Evolutionary conservation across 2,113 vertebrate genomes (phyloP), one percentile per base, ranked within the genome.

Genomic region (Prunella fulvescens): DNA sequence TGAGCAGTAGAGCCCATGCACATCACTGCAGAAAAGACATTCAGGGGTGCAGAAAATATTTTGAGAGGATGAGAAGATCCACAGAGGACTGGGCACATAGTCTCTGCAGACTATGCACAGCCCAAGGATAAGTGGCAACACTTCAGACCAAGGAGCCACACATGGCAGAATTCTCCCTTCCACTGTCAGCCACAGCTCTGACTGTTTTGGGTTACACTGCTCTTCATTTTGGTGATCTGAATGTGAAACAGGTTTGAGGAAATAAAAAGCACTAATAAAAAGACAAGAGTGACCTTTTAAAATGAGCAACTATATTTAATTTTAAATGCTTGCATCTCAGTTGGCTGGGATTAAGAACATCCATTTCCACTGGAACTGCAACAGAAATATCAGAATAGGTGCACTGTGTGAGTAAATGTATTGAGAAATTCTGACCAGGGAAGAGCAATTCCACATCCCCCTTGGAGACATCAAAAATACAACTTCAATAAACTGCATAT

Each of bases 241-340:
- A 33, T 3, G 1, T 28, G 31, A 56, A 39, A 54, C 4, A 6
- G 17, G 15, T 17, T 76, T 24, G 37, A 94, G 61, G 69, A 89
- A 81, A 91, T 44, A 23, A 82, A 56, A 26, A 65, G 58, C 5
- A 1, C n/a, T 67, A 70, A 79, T 79, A 57, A 60, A 91, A 71
- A 84, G 57, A 56, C 20, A 79, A 45, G 33, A 90, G 11, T 48
- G 77, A 72, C 66, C n/a, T 74, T 81, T 85, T 40, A 64, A 85
- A 92, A 85, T 60, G 1, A 71, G 53, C 58, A 66, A 11, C 44
- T 47, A 10, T 42, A 81, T 62, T 82, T 51, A 73, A 95, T 83
- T 86, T 88, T 62, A 94, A 78, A 76, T 64, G 2, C 47, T 90
- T 69, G 67, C 19, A 37, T 90, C 74, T 90, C 77, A 39, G 39